Evolutionary conservation across 64 coral and sea anemone species (phyloP).

Genomic region (Cladopsammia gracilis): DNA sequence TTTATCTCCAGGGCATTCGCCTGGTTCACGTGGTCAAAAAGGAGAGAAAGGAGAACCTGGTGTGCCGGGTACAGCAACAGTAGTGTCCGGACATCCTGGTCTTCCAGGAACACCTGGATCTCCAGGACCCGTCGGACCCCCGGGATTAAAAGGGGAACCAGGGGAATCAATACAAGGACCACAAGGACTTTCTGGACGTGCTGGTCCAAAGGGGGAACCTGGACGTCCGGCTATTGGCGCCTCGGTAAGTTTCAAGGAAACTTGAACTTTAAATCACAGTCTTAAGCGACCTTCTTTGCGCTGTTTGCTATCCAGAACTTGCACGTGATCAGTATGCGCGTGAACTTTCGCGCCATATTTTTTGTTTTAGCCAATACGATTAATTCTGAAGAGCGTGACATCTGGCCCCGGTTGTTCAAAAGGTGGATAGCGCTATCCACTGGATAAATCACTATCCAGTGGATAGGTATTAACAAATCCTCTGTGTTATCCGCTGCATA

Average conservation of each 20-base stretch:
- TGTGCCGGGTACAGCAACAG: not conserved
- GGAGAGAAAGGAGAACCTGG: slow-evolving; percentile 24
- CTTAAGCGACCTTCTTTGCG: too few species aligned
- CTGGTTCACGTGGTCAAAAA: not conserved
- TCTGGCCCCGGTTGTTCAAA: too few species aligned
- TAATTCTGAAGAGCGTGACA: too few species aligned
- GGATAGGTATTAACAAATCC: too few species aligned
- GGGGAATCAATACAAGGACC: slow-evolving; percentile 2
- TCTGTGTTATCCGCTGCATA: too few species aligned
- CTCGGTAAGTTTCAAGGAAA: slow-evolving; percentile 2
- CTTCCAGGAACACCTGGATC: slow-evolving; percentile 8
- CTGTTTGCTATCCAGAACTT: too few species aligned
- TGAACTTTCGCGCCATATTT: too few species aligned
- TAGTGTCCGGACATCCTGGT: not conserved
- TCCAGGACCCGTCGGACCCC: not conserved
- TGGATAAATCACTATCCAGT: too few species aligned
- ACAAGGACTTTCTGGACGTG: not conserved
- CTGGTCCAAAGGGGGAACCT: slow-evolving; percentile 18
- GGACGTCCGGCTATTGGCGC: slow-evolving; percentile 13
- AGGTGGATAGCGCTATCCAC: too few species aligned
- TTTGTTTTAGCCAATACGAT: too few species aligned
- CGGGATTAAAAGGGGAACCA: slow-evolving; percentile 14
- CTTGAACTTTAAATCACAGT: not conserved
- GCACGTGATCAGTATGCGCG: too few species aligned
- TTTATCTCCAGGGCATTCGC: not conserved